Conservation (phyloP, 2,113 vertebrate genomes). For the Drymodes brunneopygia region DNA sequence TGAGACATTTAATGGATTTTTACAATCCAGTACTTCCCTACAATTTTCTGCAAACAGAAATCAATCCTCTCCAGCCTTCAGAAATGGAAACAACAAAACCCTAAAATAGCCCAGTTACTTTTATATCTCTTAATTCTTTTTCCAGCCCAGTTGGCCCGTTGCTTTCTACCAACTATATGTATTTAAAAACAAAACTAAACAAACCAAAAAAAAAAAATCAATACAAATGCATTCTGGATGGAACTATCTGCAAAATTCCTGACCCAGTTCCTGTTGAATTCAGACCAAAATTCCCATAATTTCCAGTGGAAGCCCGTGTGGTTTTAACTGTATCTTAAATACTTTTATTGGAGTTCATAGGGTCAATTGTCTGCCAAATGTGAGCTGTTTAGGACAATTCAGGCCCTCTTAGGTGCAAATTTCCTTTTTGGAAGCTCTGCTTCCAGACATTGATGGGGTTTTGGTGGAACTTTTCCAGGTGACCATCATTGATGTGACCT, state of each 20-base stretch:
- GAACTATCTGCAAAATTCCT: background rate
- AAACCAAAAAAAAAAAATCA: background rate
- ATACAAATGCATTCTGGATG: background rate
- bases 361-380: background rate
- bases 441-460: rapidly evolving
- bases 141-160: background rate
- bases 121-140: background rate
- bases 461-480: background rate
- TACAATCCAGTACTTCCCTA: slow-evolving; percentile 53
- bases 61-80: slow-evolving; percentile 53
- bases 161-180: background rate
- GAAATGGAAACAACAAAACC: background rate
- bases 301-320: background rate
- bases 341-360: background rate
- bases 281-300: background rate
- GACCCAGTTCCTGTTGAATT: background rate
- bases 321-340: background rate
- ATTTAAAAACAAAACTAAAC: background rate
- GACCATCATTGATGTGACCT: background rate
- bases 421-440: background rate
- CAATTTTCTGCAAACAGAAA: slow-evolving; percentile 41
- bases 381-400: background rate
- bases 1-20: slow-evolving; percentile 64
- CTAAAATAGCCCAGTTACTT: background rate
- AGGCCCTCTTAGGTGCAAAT: background rate